A percentile compares a stretch with the other conserved stretches of the same genome.
phyloP scores from a whole-genome alignment of 2,888 invertebrate species.

The Drosophila gaucha region DNA sequence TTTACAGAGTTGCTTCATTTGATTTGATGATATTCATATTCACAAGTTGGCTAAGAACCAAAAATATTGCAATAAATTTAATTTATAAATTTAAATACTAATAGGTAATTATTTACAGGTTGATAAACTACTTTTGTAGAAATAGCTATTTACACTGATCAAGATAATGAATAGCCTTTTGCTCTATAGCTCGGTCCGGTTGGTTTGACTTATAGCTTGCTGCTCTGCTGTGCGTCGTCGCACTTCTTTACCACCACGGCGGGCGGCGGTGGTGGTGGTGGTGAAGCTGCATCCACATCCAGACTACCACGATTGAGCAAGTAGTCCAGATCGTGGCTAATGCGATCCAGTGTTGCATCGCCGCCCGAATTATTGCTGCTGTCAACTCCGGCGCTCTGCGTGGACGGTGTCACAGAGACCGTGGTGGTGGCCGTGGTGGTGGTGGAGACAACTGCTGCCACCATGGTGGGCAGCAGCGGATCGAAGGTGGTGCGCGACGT shows the following conservation, averaged over 20 bases:
- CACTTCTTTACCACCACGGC: conserved; percentile 48
- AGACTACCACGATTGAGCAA: conserved; percentile 87
- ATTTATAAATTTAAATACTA: not conserved
- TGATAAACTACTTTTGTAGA: not conserved
- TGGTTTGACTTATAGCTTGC: conserved; percentile 27
- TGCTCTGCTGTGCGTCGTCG: conserved; percentile 49
- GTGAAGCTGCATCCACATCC: conserved; percentile 47
- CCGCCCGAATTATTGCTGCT: conserved; percentile 20
- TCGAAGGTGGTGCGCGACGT: conserved; percentile 82
- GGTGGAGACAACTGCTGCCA: conserved; percentile 72
- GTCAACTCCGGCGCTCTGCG: conserved; percentile 50
- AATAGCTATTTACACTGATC: conserved; percentile 32
- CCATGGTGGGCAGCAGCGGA: conserved; percentile 82
- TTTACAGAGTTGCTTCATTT: conserved; percentile 31
- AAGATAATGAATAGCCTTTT: conserved; percentile 1
- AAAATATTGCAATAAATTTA: not conserved
- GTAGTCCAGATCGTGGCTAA: conserved; percentile 93
- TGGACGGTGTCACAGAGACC: conserved; percentile 37
- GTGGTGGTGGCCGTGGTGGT: conserved; percentile 56
- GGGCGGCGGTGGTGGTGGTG: conserved; percentile 62
- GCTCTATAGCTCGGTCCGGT: not conserved
- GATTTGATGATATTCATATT: conserved; percentile 4
- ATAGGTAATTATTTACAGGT: conserved; percentile 26
- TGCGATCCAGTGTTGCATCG: conserved; percentile 89
- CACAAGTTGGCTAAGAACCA: conserved; percentile 1